phyloP scores from a whole-genome alignment of 2,113 vertebrate species.

The Brienomyrus longianalis region DNA sequence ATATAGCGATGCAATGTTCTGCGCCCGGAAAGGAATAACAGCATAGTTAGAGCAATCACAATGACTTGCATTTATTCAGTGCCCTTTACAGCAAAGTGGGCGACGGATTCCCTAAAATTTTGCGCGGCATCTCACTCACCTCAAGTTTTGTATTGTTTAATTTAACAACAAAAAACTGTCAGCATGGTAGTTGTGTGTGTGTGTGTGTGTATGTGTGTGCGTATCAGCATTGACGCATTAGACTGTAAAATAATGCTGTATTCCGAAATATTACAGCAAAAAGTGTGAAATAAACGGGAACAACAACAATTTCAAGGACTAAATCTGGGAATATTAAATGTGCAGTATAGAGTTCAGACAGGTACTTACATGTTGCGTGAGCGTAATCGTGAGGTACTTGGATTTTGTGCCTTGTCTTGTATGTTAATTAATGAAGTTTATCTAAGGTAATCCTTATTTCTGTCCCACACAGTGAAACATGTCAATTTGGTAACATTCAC shows the following conservation, averaged over 20 bases:
- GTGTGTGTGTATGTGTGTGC: neutral
- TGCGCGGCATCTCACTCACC: neutral
- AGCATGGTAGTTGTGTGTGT: neutral
- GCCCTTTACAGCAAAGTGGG: neutral
- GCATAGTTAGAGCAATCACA: neutral
- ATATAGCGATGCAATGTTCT: neutral
- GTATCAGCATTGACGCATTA: neutral
- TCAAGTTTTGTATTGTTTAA: neutral
- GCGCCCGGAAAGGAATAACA: neutral
- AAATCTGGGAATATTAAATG: neutral
- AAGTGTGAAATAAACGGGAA: neutral
- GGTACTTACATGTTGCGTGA: neutral
- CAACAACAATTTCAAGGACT: neutral
- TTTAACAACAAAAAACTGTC: neutral
- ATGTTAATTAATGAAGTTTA: neutral
- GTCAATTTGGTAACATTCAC: neutral
- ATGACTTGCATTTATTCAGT: neutral
- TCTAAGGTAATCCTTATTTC: neutral
- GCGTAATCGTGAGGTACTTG: neutral
- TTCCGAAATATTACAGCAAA: neutral
- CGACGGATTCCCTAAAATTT: neutral
- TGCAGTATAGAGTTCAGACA: neutral
- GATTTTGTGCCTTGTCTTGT: neutral
- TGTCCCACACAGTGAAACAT: neutral
- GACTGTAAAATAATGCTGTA: neutral